Percentiles rank a stretch among this genome's conserved stretches.
Evolutionary conservation across 37 sponge, comb jelly and placozoan species (phyloP).

Genomic region (Aphrocallistes beatrix): DNA sequence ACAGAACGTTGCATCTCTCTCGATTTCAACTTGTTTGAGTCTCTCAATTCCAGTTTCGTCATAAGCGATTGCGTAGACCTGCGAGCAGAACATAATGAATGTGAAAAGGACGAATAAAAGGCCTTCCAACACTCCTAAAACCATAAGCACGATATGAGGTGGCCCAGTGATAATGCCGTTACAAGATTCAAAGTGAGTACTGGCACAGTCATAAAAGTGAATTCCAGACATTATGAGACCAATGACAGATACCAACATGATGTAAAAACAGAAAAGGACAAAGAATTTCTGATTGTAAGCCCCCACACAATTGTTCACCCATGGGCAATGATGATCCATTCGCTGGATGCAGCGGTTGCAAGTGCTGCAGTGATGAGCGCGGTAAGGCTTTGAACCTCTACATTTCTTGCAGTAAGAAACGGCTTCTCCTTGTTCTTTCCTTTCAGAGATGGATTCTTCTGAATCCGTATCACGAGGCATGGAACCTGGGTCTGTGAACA

Average conservation of each 20-base stretch:
- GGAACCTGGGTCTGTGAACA: slow-evolving; percentile 89
- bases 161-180: slow-evolving; percentile 66
- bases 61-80: slow-evolving; percentile 75
- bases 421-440: slow-evolving; percentile 68
- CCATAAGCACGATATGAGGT: slow-evolving; percentile 62
- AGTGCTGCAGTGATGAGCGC: slow-evolving; percentile 95
- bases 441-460: slow-evolving; percentile 63
- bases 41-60: slow-evolving; percentile 82
- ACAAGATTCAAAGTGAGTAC: slow-evolving; percentile 59
- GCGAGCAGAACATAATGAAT: slow-evolving; percentile 91
- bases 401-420: slow-evolving; percentile 86
- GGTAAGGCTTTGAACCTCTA: slow-evolving; percentile 85
- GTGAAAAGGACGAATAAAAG: slow-evolving; percentile 93
- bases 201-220: slow-evolving; percentile 57
- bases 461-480: slow-evolving; percentile 58
- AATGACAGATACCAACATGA: slow-evolving; percentile 54
- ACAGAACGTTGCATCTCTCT: not conserved
- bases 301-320: slow-evolving; percentile 99
- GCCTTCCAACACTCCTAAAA: slow-evolving; percentile 78
- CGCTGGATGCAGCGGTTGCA: slow-evolving; percentile 74
- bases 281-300: slow-evolving; percentile 96
- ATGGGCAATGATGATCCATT: slow-evolving; percentile 99
- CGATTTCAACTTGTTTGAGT: not conserved
- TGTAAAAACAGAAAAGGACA: slow-evolving; percentile 82
- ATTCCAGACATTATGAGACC: slow-evolving; percentile 39